Evolutionary conservation across 2,797 vertebrate species (phyloP).

Genomic region (Cetoscarus ocellatus): DNA sequence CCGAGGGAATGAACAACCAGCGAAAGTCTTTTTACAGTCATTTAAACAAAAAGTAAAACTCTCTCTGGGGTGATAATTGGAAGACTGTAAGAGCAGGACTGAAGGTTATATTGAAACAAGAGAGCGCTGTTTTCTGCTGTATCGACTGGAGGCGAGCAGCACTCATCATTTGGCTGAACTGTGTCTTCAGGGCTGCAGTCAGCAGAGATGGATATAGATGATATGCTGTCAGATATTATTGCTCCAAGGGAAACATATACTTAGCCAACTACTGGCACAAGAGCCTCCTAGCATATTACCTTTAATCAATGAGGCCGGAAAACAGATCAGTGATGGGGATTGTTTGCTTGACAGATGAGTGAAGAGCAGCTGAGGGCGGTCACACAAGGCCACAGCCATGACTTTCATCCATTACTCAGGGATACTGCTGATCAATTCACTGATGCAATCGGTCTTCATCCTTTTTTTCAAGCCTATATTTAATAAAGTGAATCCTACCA

Average conservation of each 20-base stretch:
- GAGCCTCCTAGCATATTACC: constrained; percentile 41
- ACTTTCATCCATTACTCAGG: constrained; percentile 38
- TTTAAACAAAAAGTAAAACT: not conserved
- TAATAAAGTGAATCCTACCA: constrained; percentile 17
- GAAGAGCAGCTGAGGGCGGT: constrained; percentile 23
- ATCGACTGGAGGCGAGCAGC: constrained; percentile 5
- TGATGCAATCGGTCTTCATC: constrained; percentile 12
- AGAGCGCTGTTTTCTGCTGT: not conserved
- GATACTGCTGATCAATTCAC: constrained; percentile 26
- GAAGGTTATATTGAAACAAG: not conserved
- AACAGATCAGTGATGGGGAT: constrained; percentile 45
- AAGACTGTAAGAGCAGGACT: not conserved
- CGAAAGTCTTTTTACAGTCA: not conserved
- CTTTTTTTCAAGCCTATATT: constrained; percentile 11
- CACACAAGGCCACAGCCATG: not conserved
- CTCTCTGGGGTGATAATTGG: not conserved
- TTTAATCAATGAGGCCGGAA: constrained; percentile 45
- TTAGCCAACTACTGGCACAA: constrained; percentile 42
- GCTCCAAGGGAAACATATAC: constrained; percentile 42
- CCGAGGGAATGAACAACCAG: not conserved
- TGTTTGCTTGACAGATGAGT: constrained; percentile 49
- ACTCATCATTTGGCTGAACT: constrained; percentile 22
- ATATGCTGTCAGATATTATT: constrained; percentile 40
- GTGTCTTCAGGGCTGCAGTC: constrained; percentile 31
- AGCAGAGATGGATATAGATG: constrained; percentile 41